These are phyloP conservation scores for Pseudobourletiella spinata DNA, from an alignment of 1,140 invertebrate genomes.

Conservation along the genomic window DNA sequence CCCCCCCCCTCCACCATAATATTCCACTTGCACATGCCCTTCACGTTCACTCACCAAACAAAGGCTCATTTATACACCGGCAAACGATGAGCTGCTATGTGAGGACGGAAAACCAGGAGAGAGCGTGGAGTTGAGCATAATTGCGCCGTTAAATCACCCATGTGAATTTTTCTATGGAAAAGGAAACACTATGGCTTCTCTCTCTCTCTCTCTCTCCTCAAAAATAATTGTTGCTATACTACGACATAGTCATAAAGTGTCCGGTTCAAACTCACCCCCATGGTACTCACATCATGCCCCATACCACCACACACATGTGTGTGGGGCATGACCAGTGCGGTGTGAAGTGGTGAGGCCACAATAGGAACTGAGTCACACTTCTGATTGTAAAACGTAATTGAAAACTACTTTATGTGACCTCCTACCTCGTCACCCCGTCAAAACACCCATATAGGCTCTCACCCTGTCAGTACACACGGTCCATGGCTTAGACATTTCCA, in stretches of 20 bases:
- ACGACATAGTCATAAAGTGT: too few species aligned
- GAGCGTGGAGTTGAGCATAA: too few species aligned
- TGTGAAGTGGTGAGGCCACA: too few species aligned
- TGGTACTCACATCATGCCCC: neutral
- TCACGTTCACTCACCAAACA: neutral
- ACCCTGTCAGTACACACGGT: too few species aligned
- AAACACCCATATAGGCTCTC: neutral
- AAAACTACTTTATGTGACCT: neutral
- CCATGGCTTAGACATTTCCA: too few species aligned
- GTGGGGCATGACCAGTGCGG: too few species aligned
- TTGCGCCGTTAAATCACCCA: neutral
- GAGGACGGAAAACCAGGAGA: neutral
- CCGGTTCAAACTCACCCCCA: too few species aligned
- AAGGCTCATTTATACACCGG: neutral
- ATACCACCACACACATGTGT: neutral
- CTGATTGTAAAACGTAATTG: neutral
- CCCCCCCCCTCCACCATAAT: too few species aligned
- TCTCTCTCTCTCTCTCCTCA: neutral
- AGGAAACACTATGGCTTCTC: neutral
- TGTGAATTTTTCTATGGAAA: neutral
- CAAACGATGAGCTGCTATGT: neutral
- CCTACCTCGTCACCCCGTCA: neutral
- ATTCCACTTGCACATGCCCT: too few species aligned
- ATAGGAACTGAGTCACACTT: too few species aligned
- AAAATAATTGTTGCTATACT: too few species aligned